A percentile compares a stretch with the other conserved stretches of the same genome.
Evolutionary conservation across 2,888 invertebrate species (phyloP).

Genomic region (Fragum fragum): DNA sequence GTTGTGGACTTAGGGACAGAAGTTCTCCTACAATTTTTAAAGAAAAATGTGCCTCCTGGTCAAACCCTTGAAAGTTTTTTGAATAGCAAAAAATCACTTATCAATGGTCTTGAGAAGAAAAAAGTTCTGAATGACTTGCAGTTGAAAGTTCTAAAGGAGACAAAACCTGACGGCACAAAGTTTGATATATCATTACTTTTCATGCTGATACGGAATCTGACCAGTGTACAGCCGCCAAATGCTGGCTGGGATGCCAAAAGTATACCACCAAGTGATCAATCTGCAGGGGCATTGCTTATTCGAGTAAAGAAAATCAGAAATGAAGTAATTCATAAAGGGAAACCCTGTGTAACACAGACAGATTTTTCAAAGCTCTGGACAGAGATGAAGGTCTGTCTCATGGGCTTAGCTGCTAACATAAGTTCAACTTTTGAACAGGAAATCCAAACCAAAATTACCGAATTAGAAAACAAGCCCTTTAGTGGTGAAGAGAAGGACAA

Average conservation of each 20-base stretch:
- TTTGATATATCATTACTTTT: not conserved
- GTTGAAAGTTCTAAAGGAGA: not conserved
- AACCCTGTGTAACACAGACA: not conserved
- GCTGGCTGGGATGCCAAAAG: not conserved
- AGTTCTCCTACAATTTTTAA: not conserved
- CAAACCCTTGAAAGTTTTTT: not conserved
- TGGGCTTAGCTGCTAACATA: not conserved
- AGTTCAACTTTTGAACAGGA: not conserved
- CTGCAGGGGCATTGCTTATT: not conserved
- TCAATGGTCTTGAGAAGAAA: not conserved
- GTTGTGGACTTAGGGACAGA: conserved; percentile 8
- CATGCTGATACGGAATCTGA: not conserved
- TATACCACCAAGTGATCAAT: not conserved
- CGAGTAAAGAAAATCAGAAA: not conserved
- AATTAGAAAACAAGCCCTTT: not conserved
- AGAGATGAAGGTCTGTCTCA: not conserved
- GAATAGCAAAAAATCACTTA: not conserved
- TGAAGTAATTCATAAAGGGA: not conserved
- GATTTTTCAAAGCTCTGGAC: not conserved
- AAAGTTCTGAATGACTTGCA: conserved; percentile 5
- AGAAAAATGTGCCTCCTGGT: not conserved
- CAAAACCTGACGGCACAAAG: not conserved
- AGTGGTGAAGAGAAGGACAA: not conserved
- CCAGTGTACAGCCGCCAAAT: not conserved
- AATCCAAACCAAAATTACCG: not conserved